Percentiles rank a stretch among this genome's conserved stretches.
Conservation (phyloP, 2,888 invertebrate species). For the Scaptomyza cyrtandrae region DNA sequence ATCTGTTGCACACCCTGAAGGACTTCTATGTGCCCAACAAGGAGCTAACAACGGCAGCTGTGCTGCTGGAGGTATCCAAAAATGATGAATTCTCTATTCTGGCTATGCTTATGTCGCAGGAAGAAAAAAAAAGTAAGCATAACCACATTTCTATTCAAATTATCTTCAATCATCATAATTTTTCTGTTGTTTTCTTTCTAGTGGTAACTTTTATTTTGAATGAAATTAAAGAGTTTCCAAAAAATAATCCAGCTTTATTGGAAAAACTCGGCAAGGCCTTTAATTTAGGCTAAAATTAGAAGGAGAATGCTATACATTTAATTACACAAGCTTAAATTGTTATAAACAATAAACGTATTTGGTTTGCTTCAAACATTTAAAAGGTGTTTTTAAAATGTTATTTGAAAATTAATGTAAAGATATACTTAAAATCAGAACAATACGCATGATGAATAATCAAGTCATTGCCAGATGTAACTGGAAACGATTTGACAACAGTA, state of each 20-base stretch:
- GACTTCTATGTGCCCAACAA: constrained; percentile 78
- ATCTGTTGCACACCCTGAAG: constrained; percentile 75
- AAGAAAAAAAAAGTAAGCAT: constrained; percentile 78
- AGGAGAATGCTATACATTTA: background rate
- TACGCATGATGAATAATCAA: constrained; percentile 25
- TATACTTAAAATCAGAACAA: background rate
- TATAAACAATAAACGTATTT: constrained; percentile 38
- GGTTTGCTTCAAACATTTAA: constrained; percentile 35
- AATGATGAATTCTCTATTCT: constrained; percentile 81
- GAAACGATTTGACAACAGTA: constrained; percentile 26
- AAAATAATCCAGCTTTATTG: constrained; percentile 44
- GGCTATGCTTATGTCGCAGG: constrained; percentile 79
- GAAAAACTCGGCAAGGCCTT: constrained; percentile 64
- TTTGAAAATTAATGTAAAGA: too few relatives aligned
- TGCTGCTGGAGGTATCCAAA: constrained; percentile 81
- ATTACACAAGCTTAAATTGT: constrained; percentile 13
- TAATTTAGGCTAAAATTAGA: constrained; percentile 28
- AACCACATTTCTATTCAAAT: too few relatives aligned
- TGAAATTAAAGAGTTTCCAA: constrained; percentile 62
- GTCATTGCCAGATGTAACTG: constrained; percentile 38
- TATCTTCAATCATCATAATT: too few relatives aligned
- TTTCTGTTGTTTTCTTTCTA: constrained; percentile 49
- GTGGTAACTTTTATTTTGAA: constrained; percentile 68
- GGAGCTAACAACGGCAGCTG: constrained; percentile 66
- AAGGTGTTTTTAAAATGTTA: background rate